Base-by-base conservation (phyloP, 2,888 invertebrate species). In the Pandemis heparana region DNA sequence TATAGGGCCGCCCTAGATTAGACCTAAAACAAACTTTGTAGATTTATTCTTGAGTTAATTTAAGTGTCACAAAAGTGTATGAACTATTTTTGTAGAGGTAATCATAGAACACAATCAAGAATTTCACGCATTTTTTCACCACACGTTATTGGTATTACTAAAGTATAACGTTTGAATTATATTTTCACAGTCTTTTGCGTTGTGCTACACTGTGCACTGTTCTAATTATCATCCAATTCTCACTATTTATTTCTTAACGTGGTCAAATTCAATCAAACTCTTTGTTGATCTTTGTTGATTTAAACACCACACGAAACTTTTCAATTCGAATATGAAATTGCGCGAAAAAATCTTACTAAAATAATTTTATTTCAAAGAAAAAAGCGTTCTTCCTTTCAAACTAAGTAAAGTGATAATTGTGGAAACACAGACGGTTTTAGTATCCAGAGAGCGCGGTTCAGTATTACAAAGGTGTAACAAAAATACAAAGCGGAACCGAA, bases 401-500 rank as follows among this genome's bases (percentile, higher is more conserved):
- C 72, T 68, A 53, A 68, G 56, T 68, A 38, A 63, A 68, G 67
- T 72, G 72, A 72, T 68, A 67, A 72, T 72, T 72, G 72, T 38
- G 67, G 63, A 72, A 72, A 72, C 62, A 67, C 56, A 56, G 62
- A 10, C 62, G 62, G 48, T 63, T 72, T 32, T 67, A 6, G 23
- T 14, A 23, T 46, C 12, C 18, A 5, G 62, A 12, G 46, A 46
- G 63, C 5, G 23, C 56, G 56, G 12, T 23, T 12, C 18, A 18
- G 56, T 56, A 12, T 56, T 18, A 56, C 56, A 56, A 56, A 23
- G 56, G 23, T 56, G 12, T 12, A 12, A 12, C 10, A 23, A 56
- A 18, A 12, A 23, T 43, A 18, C 3, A 4, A 23, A 5, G 56
- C 10, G 10, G 4, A 23, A 18, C 4, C 3, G 5, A 12, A 12